phyloP scores from a whole-genome alignment of 2,113 vertebrate genomes.

The Anser cygnoides region DNA sequence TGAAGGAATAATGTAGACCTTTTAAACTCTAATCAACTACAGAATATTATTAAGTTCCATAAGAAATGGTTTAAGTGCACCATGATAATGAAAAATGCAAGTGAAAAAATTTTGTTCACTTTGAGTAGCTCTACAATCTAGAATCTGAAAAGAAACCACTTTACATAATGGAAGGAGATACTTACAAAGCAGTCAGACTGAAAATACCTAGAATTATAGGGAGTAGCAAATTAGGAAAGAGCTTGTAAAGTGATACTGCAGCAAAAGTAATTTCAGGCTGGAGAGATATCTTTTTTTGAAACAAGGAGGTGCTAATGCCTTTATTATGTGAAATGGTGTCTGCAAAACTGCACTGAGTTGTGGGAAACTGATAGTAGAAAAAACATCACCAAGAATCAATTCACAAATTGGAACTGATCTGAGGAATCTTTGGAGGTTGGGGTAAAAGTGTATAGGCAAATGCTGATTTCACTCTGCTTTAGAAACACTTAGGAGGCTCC shows the following conservation, averaged over 20 bases:
- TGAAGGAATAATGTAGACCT: constrained; percentile 45
- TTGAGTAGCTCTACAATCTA: constrained; percentile 63
- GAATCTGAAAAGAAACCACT: constrained; percentile 65
- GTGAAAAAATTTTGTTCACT: constrained; percentile 52
- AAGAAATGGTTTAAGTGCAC: constrained; percentile 70
- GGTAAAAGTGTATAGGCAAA: neutral
- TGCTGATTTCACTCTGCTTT: neutral
- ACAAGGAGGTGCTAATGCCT: constrained; percentile 27
- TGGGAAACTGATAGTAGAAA: neutral
- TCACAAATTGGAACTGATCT: neutral
- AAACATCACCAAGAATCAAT: neutral
- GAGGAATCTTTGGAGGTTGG: neutral
- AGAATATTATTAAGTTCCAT: constrained; percentile 56
- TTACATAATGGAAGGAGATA: constrained; percentile 63
- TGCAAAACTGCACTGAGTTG: neutral
- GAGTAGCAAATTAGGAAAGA: constrained; percentile 62
- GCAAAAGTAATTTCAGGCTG: constrained; percentile 50
- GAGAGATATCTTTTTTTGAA: constrained; percentile 16
- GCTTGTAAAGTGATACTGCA: constrained; percentile 13
- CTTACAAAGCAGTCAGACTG: constrained; percentile 52
- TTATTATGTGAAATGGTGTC: constrained; percentile 35
- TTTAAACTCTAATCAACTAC: constrained; percentile 52
- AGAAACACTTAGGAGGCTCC: neutral
- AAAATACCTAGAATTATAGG: constrained; percentile 53
- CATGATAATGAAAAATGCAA: constrained; percentile 54